phyloP scores from a whole-genome alignment of 2,888 invertebrate species.

The Caenorhabditis wallacei region DNA sequence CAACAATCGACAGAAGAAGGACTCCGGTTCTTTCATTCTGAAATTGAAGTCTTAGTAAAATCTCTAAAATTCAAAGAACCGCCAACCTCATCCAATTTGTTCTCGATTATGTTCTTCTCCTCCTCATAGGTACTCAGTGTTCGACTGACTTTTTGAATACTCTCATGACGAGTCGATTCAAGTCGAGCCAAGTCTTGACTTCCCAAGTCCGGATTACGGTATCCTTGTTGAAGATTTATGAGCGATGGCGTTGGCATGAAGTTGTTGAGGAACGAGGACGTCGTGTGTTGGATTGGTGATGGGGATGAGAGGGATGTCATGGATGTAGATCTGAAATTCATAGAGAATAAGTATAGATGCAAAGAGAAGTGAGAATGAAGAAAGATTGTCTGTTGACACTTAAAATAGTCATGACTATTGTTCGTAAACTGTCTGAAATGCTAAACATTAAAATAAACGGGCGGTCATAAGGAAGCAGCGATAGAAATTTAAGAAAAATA shows the following conservation, averaged over 20 bases:
- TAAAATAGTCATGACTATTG: conserved; percentile 25
- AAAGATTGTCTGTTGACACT: neutral
- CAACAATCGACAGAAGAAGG: conserved; percentile 58
- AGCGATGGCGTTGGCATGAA: conserved; percentile 74
- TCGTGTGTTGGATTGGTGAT: conserved; percentile 68
- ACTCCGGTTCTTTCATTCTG: conserved; percentile 66
- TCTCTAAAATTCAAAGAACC: too few relatives aligned
- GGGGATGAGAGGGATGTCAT: conserved; percentile 66
- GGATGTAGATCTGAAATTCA: conserved; percentile 68
- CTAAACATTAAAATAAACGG: neutral
- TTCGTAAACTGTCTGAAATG: conserved; percentile 3
- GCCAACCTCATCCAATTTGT: conserved; percentile 63
- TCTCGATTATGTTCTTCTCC: conserved; percentile 65
- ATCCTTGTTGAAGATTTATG: conserved; percentile 71
- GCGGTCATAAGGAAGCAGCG: neutral
- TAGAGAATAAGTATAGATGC: neutral
- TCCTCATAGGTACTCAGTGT: conserved; percentile 67
- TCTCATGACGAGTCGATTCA: conserved; percentile 65
- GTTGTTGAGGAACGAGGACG: conserved; percentile 71
- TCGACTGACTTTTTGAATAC: conserved; percentile 63
- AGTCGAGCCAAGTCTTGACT: conserved; percentile 65
- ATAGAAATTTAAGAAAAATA: neutral
- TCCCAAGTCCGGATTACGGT: conserved; percentile 69
- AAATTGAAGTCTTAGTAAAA: neutral
- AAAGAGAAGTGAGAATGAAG: too few relatives aligned